A percentile compares a stretch with the other conserved stretches of the same genome.
phyloP scores from a whole-genome alignment of 2,797 vertebrate species.

The Phrynocephalus vlangalii region DNA sequence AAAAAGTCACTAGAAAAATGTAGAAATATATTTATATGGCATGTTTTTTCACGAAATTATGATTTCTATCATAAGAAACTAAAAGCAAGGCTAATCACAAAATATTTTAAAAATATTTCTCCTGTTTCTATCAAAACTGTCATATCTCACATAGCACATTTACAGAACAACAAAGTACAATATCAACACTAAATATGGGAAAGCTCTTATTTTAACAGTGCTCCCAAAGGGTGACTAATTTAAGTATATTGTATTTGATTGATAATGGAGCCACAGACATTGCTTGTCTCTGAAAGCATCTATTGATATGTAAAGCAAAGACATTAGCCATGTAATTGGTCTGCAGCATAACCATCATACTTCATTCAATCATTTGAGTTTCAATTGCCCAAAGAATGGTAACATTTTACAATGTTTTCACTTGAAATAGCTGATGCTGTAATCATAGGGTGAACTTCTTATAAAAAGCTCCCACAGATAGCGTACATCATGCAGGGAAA shows the following conservation, averaged over 20 bases:
- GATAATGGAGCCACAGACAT: slow-evolving; percentile 71
- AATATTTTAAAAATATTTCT: slow-evolving; percentile 13
- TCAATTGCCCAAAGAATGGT: slow-evolving; percentile 75
- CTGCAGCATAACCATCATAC: slow-evolving; percentile 72
- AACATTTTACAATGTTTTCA: slow-evolving; percentile 78
- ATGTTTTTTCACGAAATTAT: slow-evolving; percentile 38
- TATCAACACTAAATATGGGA: slow-evolving; percentile 57
- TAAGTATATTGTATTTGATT: slow-evolving; percentile 72
- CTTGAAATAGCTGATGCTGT: slow-evolving; percentile 71
- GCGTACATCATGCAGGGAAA: slow-evolving; percentile 75
- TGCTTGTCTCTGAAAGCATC: slow-evolving; percentile 72
- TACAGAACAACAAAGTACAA: slow-evolving; percentile 54
- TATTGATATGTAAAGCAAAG: slow-evolving; percentile 79
- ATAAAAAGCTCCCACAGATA: slow-evolving; percentile 76
- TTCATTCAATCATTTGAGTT: slow-evolving; percentile 73
- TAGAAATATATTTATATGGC: slow-evolving; percentile 14
- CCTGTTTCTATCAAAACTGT: slow-evolving; percentile 41
- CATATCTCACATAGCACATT: slow-evolving; percentile 1
- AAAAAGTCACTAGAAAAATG: slow-evolving; percentile 31
- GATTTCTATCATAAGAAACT: slow-evolving; percentile 20
- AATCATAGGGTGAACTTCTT: slow-evolving; percentile 77
- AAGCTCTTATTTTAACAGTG: slow-evolving; percentile 69
- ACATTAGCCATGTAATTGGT: slow-evolving; percentile 76
- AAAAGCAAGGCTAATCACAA: not conserved
- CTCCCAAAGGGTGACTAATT: slow-evolving; percentile 74